These are phyloP conservation scores for Ochotona curzoniae DNA, from an alignment of 2,113 vertebrate species.

Conservation along the genomic window DNA sequence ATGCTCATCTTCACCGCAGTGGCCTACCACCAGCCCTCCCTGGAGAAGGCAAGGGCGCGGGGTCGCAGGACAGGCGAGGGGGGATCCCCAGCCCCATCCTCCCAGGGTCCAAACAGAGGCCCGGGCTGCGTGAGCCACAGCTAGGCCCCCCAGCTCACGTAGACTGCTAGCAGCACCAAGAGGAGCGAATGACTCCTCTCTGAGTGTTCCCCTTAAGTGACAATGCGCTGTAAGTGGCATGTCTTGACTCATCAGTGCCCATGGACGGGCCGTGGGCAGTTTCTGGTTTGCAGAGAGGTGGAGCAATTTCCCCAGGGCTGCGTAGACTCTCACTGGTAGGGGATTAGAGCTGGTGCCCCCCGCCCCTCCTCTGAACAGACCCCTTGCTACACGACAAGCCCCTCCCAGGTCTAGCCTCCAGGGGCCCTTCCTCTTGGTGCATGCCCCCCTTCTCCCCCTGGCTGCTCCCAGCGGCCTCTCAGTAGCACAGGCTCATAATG, in stretches of 20 bases:
- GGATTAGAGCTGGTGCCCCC: neutral
- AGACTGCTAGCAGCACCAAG: accelerated
- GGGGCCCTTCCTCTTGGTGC: too few relatives aligned
- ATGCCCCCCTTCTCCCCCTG: too few relatives aligned
- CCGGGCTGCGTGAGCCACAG: neutral
- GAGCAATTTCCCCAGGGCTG: neutral
- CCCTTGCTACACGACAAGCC: neutral
- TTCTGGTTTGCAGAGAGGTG: neutral
- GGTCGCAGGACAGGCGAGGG: neutral
- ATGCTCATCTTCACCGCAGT: constrained; percentile 90
- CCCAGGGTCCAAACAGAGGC: neutral
- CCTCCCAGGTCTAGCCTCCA: neutral
- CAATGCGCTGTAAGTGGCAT: neutral
- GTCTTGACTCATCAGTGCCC: neutral
- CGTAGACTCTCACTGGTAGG: neutral
- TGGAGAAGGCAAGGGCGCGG: constrained; percentile 79
- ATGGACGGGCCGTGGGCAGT: neutral
- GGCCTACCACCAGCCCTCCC: constrained; percentile 88
- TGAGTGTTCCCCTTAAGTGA: neutral
- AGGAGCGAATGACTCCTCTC: neutral
- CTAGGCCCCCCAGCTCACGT: neutral
- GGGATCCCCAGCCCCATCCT: neutral
- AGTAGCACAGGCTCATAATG: neutral
- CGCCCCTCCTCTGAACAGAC: neutral
- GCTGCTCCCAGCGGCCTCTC: neutral